Evolutionary conservation across 1,140 invertebrate species (phyloP).

Genomic region (Saccostrea glomerata): DNA sequence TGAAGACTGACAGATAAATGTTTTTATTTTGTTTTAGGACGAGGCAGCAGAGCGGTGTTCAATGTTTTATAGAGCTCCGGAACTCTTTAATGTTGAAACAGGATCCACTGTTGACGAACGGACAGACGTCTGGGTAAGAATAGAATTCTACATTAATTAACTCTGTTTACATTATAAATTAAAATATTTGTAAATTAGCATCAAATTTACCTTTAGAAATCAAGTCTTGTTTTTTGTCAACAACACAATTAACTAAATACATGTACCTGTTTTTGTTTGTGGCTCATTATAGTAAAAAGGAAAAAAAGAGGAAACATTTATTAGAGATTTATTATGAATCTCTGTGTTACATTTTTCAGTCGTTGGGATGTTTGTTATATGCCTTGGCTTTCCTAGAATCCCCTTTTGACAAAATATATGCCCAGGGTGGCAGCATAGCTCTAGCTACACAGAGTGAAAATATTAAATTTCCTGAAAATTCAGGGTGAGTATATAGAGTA

Average conservation of each 20-base stretch:
- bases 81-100: slow-evolving; percentile 91
- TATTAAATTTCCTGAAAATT: slow-evolving; percentile 86
- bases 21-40: slow-evolving; percentile 80
- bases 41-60: slow-evolving; percentile 90
- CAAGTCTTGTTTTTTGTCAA: not conserved
- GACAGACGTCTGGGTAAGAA: slow-evolving; percentile 91
- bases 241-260: not conserved
- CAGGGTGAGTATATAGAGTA: slow-evolving; percentile 60
- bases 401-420: slow-evolving; percentile 91
- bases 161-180: not conserved
- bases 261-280: no score
- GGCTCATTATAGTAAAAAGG: no score
- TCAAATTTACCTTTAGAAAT: not conserved
- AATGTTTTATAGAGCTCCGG: slow-evolving; percentile 92
- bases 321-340: slow-evolving; percentile 70
- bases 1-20: no score
- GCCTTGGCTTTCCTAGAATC: slow-evolving; percentile 92
- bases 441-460: slow-evolving; percentile 90
- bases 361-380: slow-evolving; percentile 91
- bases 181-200: not conserved
- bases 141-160: not conserved
- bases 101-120: slow-evolving; percentile 90
- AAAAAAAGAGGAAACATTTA: not conserved
- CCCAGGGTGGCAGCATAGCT: slow-evolving; percentile 92
- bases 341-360: slow-evolving; percentile 85